Evolutionary conservation across 2,888 invertebrate genomes (phyloP).

Genomic region (Theodoxus fluviatilis): DNA sequence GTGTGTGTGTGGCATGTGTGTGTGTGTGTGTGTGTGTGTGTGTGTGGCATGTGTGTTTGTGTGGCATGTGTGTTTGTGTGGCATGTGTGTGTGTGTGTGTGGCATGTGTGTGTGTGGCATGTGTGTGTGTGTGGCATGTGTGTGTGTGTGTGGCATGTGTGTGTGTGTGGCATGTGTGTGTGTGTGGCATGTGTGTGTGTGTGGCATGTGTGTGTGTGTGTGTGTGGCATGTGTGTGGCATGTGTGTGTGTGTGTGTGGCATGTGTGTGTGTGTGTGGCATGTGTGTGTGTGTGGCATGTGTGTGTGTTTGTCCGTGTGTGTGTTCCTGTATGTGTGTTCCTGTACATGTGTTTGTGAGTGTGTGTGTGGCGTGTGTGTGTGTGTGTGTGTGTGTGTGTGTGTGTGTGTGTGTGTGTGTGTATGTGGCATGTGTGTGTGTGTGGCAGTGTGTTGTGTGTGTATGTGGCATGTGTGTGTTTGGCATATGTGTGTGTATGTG

Average conservation of each 20-base stretch:
- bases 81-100: neutral
- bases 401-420: slow-evolving; percentile 21
- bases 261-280: neutral
- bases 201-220: slow-evolving; percentile 19
- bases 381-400: slow-evolving; percentile 15
- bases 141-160: slow-evolving; percentile 11
- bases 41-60: slow-evolving; percentile 2
- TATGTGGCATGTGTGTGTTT: neutral
- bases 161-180: neutral
- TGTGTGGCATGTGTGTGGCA: slow-evolving; percentile 11
- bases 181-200: slow-evolving; percentile 17
- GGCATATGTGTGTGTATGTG: neutral
- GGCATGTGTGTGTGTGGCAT: neutral
- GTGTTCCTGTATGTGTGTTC: slow-evolving; percentile 1
- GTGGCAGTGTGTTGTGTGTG: neutral
- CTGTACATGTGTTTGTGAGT: neutral
- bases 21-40: slow-evolving; percentile 7
- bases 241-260: neutral
- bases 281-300: neutral
- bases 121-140: neutral
- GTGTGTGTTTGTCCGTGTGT: neutral
- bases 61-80: slow-evolving; percentile 12
- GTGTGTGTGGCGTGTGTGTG: neutral
- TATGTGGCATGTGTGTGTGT: neutral
- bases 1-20: neutral